These are phyloP conservation scores for Penaeus monodon DNA, from an alignment of 2,888 invertebrate species.

Conservation along the genomic window DNA sequence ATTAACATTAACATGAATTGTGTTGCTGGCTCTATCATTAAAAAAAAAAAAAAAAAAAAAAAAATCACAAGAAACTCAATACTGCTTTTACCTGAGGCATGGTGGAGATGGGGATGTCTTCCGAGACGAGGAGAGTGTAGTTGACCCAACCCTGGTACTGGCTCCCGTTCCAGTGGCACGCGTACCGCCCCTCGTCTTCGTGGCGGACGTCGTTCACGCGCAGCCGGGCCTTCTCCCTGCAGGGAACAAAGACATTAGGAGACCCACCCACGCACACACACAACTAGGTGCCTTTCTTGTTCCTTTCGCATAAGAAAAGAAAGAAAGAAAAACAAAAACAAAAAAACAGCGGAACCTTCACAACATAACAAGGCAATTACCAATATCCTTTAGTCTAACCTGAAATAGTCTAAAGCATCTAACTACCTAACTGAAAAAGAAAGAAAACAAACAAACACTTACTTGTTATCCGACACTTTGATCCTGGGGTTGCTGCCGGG, in stretches of 20 bases:
- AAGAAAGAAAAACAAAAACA: no score
- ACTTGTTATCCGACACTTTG: slow-evolving; percentile 22
- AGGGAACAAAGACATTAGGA: no score
- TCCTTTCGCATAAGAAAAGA: no score
- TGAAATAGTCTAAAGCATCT: no score
- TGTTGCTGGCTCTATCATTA: neutral
- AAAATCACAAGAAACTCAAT: no score
- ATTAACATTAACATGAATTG: neutral
- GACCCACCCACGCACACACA: no score
- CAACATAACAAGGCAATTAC: no score
- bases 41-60: neutral
- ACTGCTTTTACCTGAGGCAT: slow-evolving; percentile 21
- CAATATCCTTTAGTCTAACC: no score
- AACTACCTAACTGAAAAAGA: no score
- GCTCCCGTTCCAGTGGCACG: slow-evolving; percentile 36
- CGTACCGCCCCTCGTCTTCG: slow-evolving; percentile 50
- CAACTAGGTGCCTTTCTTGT: no score
- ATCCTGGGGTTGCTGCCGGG: slow-evolving; percentile 2
- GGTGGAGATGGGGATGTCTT: slow-evolving; percentile 5
- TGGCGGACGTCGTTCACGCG: slow-evolving; percentile 36
- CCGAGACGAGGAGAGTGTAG: slow-evolving; percentile 56
- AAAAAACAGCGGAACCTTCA: no score
- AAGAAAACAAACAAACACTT: neutral
- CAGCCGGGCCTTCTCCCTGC: slow-evolving; percentile 38
- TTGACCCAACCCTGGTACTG: slow-evolving; percentile 50